Conservation (phyloP, 2,888 invertebrate genomes). For the Cephalotes varians region DNA sequence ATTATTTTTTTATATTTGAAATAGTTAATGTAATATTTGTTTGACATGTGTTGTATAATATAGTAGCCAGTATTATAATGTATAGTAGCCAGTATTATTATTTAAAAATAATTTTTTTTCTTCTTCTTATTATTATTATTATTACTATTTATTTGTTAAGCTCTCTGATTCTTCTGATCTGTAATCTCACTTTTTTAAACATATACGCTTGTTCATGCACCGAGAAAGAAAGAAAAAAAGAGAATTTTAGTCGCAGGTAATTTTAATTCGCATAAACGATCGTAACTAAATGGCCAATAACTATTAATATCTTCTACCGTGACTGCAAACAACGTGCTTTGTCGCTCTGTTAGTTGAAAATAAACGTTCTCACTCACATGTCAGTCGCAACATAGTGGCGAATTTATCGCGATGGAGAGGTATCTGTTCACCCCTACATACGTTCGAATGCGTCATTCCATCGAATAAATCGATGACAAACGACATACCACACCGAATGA, state of each 20-base stretch:
- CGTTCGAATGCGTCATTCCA: constrained; percentile 26
- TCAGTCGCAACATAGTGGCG: constrained; percentile 35
- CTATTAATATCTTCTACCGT: constrained; percentile 17
- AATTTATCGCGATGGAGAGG: constrained; percentile 43
- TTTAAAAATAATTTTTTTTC: too few relatives aligned
- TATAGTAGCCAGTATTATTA: too few relatives aligned
- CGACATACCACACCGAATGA: constrained; percentile 6
- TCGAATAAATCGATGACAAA: constrained; percentile 34
- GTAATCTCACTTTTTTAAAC: background rate
- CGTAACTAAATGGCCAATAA: constrained; percentile 33
- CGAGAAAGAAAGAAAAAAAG: too few relatives aligned
- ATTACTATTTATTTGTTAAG: background rate
- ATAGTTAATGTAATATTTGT: background rate
- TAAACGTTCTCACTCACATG: constrained; percentile 41
- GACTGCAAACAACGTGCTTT: constrained; percentile 21
- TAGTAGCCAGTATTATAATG: too few relatives aligned
- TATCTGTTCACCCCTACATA: constrained; percentile 19
- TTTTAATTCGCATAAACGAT: constrained; percentile 20
- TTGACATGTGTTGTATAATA: too few relatives aligned
- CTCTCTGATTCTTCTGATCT: background rate
- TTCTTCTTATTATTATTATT: too few relatives aligned
- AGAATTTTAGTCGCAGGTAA: background rate
- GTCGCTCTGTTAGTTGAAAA: constrained; percentile 21
- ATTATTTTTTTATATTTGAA: background rate
- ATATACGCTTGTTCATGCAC: background rate